Evolutionary conservation across 2,888 invertebrate species (phyloP).

Genomic region (Ecdyonurus torrentis): DNA sequence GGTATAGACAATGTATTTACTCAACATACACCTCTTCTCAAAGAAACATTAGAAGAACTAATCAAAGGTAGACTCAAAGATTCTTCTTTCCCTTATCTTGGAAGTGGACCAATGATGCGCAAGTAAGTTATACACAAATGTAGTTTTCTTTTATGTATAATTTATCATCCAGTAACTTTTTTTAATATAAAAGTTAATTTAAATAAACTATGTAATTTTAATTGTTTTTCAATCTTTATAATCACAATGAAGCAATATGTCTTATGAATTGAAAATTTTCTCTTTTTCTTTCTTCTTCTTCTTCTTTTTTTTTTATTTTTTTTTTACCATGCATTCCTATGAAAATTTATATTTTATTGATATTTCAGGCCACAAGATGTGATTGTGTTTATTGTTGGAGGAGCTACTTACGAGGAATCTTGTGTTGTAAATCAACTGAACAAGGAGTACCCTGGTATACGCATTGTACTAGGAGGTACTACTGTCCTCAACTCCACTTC

Average conservation of each 20-base stretch:
- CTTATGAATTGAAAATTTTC: not conserved
- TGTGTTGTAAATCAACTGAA: conserved; percentile 68
- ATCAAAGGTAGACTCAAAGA: conserved; percentile 81
- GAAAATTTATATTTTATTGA: conserved; percentile 3
- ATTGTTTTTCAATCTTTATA: conserved; percentile 6
- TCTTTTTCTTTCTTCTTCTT: not conserved
- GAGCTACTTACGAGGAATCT: conserved; percentile 92
- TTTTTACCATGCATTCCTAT: not conserved
- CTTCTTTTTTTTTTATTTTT: conserved; percentile 4
- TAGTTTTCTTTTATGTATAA: not conserved
- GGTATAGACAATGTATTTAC: conserved; percentile 99
- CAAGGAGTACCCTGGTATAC: conserved; percentile 49
- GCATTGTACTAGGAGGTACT: conserved; percentile 80
- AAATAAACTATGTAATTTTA: not conserved
- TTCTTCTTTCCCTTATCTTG: conserved; percentile 67
- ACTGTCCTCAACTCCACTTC: conserved; percentile 73
- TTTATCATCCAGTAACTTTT: too few relatives aligned
- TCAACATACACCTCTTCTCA: conserved; percentile 87
- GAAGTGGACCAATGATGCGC: conserved; percentile 30
- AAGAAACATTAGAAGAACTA: conserved; percentile 77
- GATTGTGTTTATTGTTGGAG: conserved; percentile 93
- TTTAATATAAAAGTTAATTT: too few relatives aligned
- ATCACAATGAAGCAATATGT: conserved; percentile 1
- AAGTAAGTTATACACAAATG: conserved; percentile 19
- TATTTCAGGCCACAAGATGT: conserved; percentile 64